phyloP scores from a whole-genome alignment of 2,113 vertebrate genomes.

The Paracanthobrama guichenoti region DNA sequence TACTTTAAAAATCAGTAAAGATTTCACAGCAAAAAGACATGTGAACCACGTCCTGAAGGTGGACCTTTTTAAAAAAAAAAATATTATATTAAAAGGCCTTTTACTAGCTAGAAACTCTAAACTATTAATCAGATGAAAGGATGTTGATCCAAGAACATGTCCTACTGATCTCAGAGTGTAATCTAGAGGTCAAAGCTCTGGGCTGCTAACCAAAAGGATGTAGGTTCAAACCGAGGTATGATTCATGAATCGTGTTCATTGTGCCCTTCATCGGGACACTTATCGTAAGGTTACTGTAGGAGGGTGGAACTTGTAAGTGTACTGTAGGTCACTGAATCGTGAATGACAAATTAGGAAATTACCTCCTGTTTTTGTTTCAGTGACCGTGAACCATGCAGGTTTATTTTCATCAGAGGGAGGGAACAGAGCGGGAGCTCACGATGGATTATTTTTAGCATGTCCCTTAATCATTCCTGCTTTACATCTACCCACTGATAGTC shows the following conservation, averaged over 20 bases:
- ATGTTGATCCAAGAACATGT: background rate
- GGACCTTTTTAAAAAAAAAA: no score
- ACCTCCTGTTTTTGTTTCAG: constrained; percentile 71
- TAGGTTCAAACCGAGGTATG: background rate
- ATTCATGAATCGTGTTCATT: background rate
- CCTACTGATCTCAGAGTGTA: background rate
- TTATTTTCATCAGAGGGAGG: constrained; percentile 73
- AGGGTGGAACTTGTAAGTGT: background rate
- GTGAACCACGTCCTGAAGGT: no score
- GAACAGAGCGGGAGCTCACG: constrained; percentile 47
- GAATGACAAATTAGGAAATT: background rate
- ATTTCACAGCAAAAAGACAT: no score
- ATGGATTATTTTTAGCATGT: constrained; percentile 69
- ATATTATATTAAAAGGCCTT: no score
- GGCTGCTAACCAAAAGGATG: background rate
- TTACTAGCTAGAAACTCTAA: no score
- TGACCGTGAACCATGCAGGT: constrained; percentile 41
- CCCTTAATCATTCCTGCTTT: constrained; percentile 67
- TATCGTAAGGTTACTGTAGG: background rate
- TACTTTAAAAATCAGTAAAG: no score
- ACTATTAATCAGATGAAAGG: background rate
- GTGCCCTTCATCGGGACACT: background rate
- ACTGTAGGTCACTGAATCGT: background rate
- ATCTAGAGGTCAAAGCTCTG: background rate
- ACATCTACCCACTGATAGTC: constrained; percentile 65